Conservation (phyloP, 2,888 invertebrate genomes). For the Iselma pallidipennis region DNA sequence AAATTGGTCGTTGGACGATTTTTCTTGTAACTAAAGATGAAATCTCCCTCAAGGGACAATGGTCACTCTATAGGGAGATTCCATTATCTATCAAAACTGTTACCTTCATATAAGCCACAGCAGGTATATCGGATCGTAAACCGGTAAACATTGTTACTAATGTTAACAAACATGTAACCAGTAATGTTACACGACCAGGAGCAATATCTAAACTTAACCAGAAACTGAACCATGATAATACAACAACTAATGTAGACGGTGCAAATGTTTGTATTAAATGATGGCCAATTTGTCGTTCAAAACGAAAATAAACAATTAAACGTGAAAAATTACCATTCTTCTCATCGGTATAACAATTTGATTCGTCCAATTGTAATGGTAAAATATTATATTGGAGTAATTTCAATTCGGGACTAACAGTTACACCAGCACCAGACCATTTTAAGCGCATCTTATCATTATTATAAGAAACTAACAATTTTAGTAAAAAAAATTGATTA, state of each 20-base stretch:
- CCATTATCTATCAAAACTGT: slow-evolving; percentile 14
- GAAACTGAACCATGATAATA: slow-evolving; percentile 86
- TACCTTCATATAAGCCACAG: slow-evolving; percentile 86
- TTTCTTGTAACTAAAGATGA: slow-evolving; percentile 3
- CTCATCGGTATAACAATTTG: slow-evolving; percentile 73
- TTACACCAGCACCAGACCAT: slow-evolving; percentile 77
- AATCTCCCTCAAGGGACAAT: too few species aligned
- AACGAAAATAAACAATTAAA: slow-evolving; percentile 76
- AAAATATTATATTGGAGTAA: slow-evolving; percentile 78
- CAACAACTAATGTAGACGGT: slow-evolving; percentile 80
- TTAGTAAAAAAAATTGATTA: background rate
- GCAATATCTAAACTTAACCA: slow-evolving; percentile 85
- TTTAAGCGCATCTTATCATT: slow-evolving; percentile 74
- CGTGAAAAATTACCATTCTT: slow-evolving; percentile 81
- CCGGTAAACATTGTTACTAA: slow-evolving; percentile 87
- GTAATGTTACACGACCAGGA: slow-evolving; percentile 77
- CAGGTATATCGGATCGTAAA: slow-evolving; percentile 78
- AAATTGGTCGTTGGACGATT: slow-evolving; percentile 1
- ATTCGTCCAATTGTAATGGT: slow-evolving; percentile 72
- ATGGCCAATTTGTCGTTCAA: slow-evolving; percentile 83
- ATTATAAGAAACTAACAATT: slow-evolving; percentile 72
- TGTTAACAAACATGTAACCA: slow-evolving; percentile 84
- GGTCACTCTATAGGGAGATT: too few species aligned
- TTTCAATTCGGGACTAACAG: slow-evolving; percentile 78
- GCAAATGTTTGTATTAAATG: slow-evolving; percentile 85